Base-by-base conservation (phyloP, 2,888 invertebrate species). In the Harpalus rubripes region DNA sequence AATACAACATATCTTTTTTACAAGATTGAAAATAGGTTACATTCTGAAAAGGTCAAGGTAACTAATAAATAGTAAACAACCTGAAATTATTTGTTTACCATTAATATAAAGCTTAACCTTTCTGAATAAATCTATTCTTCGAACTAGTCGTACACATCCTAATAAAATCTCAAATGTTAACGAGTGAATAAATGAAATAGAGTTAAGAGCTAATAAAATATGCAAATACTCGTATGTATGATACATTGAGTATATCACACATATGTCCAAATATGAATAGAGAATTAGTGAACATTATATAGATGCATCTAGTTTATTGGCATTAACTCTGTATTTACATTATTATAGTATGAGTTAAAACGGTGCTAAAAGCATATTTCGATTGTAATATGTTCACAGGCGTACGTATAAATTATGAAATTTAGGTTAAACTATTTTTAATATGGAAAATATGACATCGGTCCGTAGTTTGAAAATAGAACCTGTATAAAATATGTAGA, bases 261-360 rank as follows among this genome's bases (percentile, higher is more conserved):
- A 7, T 72, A 10, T 72, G 72, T 72, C 44, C 16, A 72, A 44
- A 44, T 72, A 39, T 72, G 72, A 16, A 41, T 16, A 72, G 16
- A 7, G 32, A 6, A 72, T 72, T 72, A 72, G 72, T 72, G 41
- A 72, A 72, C 32, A 72, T 72, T 72, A 72, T 72, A 52, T 22
- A 63, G 63, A 18, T 63, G 63, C 63, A 63, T 22, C 18, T 26
- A 52, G 44, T 52, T 52, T 52, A 52, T 52, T 52, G 44, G 63
- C 63, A 63, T 63, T 22, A 63, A 63, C 63, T 22, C 22, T 63
- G 22, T 63, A 63, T 63, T 63, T 63, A 63, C 63, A 26, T 63
- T 10, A 63, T 63, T 63, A 63, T 63, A 63, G 63, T 63, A 22
- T 22, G 63, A 63, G 63, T 22, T 63, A 63, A 63, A 63, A 63